Evolutionary conservation across 2,888 invertebrate species (phyloP), one percentile per base, ranked within the genome.

Genomic region (Arctia plantaginis): DNA sequence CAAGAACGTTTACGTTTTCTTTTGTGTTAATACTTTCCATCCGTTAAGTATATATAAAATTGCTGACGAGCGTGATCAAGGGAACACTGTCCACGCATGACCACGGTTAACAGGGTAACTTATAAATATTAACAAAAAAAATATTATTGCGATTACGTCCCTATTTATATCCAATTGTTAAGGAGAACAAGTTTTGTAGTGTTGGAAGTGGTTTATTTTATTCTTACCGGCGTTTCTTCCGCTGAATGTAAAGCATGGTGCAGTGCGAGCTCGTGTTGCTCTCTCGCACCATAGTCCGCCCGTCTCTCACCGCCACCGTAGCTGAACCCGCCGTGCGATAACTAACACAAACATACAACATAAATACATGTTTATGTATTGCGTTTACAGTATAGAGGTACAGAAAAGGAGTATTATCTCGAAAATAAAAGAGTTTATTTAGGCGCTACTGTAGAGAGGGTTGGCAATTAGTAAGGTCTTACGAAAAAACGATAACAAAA

Each of bases 191-290:
- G 30, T 33, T 65, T 23, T 8, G 3, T 33, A 20, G 6, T 18
- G 27, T 27, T 65, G 33, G 10, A 20, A 65, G 3, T 35, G 4
- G 7, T 20, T 20, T 30, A 1, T 18, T 66, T 44, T 27, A 20
- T 51, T 18, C 94, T 88, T 94, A 97, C 93, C 97, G 97, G 90
- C 70, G 95, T 89, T 79, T 95, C 95, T 75, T 97, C 97, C 4
- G 97, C 97, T 86, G 97, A 97, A 82, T 98, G 97, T 74, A 98
- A 95, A n/a, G 98, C 98, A 91, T 98, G 98, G 90, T 98, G 98
- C 71, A 98, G 93, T 70, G 97, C 97, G 82, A 98, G 95, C 77
- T 98, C 97, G 86, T 98, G 98, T 82, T 97, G 97, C 77, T 97
- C 97, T 73, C 96, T 90, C 4, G 97, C 96, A 1, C 96, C 96